A percentile compares a stretch with the other conserved stretches of the same genome.
Evolutionary conservation across 2,113 vertebrate species (phyloP).

Genomic region (Strigops habroptila): DNA sequence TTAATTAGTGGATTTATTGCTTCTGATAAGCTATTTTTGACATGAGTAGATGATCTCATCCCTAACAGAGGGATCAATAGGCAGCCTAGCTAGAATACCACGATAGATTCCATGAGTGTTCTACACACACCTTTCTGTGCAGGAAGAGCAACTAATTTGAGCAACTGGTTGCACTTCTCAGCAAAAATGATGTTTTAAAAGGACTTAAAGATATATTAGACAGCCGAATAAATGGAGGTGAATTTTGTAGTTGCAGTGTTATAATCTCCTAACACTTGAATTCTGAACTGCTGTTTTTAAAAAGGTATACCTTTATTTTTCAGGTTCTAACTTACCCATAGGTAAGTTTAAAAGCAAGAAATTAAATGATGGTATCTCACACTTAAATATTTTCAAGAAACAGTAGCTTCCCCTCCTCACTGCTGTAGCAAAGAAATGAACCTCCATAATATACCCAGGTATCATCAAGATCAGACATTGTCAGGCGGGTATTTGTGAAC

Average conservation of each 20-base stretch:
- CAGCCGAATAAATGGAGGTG: background rate
- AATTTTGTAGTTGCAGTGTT: background rate
- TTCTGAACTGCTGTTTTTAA: background rate
- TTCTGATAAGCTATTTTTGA: background rate
- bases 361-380: background rate
- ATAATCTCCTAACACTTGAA: background rate
- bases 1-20: background rate
- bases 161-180: background rate
- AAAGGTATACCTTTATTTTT: background rate
- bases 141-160: background rate
- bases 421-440: background rate
- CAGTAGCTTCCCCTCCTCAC: background rate
- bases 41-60: background rate
- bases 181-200: background rate
- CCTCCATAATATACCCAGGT: background rate
- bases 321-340: background rate
- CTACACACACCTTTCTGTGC: background rate
- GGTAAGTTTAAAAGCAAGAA: background rate
- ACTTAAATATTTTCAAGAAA: background rate
- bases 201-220: background rate
- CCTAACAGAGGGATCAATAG: background rate
- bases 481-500: background rate
- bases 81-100: background rate
- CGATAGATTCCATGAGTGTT: background rate
- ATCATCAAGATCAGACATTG: background rate